These are phyloP conservation scores for Hyphantria cunea DNA, from an alignment of 1,140 invertebrate genomes.

Conservation along the genomic window DNA sequence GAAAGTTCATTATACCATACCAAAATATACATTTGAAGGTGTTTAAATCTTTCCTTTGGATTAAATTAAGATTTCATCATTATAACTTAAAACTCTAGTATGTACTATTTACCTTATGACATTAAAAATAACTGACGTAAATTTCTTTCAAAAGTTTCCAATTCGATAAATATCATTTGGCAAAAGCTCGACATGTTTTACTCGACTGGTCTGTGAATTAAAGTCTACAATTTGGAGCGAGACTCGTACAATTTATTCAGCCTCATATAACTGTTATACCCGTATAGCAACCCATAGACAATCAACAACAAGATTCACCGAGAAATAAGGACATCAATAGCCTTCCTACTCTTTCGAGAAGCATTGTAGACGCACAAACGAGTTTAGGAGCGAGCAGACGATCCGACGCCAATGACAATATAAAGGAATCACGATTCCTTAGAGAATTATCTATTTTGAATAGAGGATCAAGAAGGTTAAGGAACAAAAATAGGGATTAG, in stretches of 20 bases:
- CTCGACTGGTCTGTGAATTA: too few relatives aligned
- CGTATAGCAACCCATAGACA: slow-evolving; percentile 6
- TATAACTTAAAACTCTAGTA: too few relatives aligned
- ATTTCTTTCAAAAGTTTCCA: too few relatives aligned
- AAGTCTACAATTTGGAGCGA: too few relatives aligned
- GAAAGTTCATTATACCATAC: slow-evolving; percentile 5
- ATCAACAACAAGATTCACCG: slow-evolving; percentile 16
- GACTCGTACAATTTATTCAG: too few relatives aligned
- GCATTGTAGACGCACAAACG: slow-evolving; percentile 43
- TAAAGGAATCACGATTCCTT: slow-evolving; percentile 4
- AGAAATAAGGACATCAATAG: slow-evolving; percentile 56
- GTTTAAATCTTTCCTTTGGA: too few relatives aligned
- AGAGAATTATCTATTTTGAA: not conserved
- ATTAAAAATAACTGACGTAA: too few relatives aligned
- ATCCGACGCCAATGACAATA: slow-evolving; percentile 43
- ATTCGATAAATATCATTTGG: too few relatives aligned
- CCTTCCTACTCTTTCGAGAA: slow-evolving; percentile 37
- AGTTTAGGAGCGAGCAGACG: slow-evolving; percentile 51
- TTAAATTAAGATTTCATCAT: too few relatives aligned
- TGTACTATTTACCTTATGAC: too few relatives aligned
- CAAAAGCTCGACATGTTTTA: too few relatives aligned
- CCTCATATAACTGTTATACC: slow-evolving; percentile 1
- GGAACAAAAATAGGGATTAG: not conserved
- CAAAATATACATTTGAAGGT: too few relatives aligned
- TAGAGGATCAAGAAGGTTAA: not conserved